phyloP scores from a whole-genome alignment of 2,888 invertebrate genomes.

The Trichogramma dendrolimi region DNA sequence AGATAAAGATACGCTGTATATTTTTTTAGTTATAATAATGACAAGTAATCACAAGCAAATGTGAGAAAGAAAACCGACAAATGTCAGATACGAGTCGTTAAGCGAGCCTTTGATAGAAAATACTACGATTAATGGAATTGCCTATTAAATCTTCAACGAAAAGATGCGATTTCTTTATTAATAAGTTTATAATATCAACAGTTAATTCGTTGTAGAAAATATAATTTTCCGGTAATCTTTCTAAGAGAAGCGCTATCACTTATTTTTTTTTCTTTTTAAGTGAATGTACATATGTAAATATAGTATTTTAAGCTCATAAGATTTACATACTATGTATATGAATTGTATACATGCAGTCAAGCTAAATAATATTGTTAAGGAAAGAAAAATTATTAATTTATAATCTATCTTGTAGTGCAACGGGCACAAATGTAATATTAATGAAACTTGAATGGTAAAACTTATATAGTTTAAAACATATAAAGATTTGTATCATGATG shows the following conservation, averaged over 20 bases:
- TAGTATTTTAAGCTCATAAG: conserved; percentile 45
- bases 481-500: conserved; percentile 14
- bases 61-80: conserved; percentile 9
- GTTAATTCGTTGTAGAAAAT: conserved; percentile 11
- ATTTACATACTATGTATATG: conserved; percentile 44
- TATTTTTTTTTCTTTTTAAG: conserved; percentile 26
- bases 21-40: conserved; percentile 19
- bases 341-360: conserved; percentile 46
- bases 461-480: conserved; percentile 10
- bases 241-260: conserved; percentile 22
- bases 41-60: conserved; percentile 13
- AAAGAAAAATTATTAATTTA: conserved; percentile 33
- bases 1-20: conserved; percentile 21
- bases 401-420: conserved; percentile 44
- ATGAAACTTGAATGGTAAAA: conserved; percentile 33
- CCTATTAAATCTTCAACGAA: conserved; percentile 22
- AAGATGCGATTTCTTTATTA: conserved; percentile 18
- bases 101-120: conserved; percentile 22
- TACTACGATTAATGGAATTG: conserved; percentile 17
- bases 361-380: conserved; percentile 32
- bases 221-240: conserved; percentile 26
- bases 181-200: conserved; percentile 22
- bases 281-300: conserved; percentile 52
- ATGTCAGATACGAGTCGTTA: conserved; percentile 20
- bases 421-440: conserved; percentile 53